These are phyloP conservation scores for Cephus sareptanus DNA, from an alignment of 2,888 invertebrate species.

Conservation along the genomic window DNA sequence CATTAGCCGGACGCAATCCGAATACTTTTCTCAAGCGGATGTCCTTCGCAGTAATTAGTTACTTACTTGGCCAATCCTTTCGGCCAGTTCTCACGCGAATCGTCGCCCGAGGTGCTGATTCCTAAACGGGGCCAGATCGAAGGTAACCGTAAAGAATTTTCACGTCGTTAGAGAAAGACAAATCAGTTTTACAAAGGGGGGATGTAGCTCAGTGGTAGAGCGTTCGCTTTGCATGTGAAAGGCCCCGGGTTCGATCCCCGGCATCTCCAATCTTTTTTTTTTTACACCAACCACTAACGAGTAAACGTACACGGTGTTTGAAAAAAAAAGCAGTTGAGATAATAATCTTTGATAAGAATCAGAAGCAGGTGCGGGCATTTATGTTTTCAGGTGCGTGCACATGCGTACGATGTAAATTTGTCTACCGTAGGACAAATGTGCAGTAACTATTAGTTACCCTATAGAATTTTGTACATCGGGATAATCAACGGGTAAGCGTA, in stretches of 20 bases:
- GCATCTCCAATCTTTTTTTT: constrained; percentile 77
- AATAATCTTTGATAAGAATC: not conserved
- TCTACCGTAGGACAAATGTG: not conserved
- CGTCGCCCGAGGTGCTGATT: not conserved
- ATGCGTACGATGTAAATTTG: not conserved
- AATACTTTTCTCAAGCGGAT: not conserved
- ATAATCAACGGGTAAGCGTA: not conserved
- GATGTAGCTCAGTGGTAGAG: constrained; percentile 97
- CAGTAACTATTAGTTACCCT: not conserved
- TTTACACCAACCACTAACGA: not conserved
- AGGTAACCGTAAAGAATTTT: not conserved
- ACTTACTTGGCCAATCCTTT: not conserved
- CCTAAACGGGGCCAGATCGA: not conserved
- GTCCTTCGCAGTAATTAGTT: not conserved
- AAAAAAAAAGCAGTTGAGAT: not conserved
- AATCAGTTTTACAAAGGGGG: constrained; percentile 51
- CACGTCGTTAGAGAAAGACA: not conserved
- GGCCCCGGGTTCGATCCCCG: constrained; percentile 99
- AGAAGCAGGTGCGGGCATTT: not conserved
- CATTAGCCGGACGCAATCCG: not conserved
- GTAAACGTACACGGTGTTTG: not conserved
- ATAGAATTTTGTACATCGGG: not conserved
- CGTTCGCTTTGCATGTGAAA: constrained; percentile 97
- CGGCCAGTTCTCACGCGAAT: not conserved
- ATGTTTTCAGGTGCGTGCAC: not conserved